These are phyloP conservation scores for Dermochelys coriacea DNA, from an alignment of 2,797 vertebrate species.

Conservation along the genomic window DNA sequence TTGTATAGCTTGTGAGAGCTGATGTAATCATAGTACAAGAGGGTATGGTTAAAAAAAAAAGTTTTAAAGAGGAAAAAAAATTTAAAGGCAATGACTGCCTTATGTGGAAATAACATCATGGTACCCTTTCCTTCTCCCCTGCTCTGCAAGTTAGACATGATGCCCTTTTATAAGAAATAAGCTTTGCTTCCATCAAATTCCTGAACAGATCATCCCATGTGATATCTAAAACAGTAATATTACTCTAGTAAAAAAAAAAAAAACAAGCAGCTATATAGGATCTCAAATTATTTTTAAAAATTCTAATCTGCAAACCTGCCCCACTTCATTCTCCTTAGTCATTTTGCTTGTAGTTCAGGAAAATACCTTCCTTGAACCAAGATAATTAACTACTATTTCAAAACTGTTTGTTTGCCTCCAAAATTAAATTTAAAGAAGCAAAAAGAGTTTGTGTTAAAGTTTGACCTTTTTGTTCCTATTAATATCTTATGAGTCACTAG, in stretches of 20 bases:
- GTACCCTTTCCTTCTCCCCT: neutral
- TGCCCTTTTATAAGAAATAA: neutral
- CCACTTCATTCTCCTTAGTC: neutral
- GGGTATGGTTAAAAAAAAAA: neutral
- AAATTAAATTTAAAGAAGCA: neutral
- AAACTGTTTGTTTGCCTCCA: neutral
- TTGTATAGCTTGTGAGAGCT: neutral
- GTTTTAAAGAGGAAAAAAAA: neutral
- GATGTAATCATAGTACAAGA: neutral
- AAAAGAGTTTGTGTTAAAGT: neutral
- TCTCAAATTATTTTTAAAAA: neutral
- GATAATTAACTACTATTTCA: neutral
- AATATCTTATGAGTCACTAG: neutral
- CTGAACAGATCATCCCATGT: neutral
- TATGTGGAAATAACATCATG: neutral
- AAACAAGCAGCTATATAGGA: neutral
- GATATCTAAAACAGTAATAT: neutral
- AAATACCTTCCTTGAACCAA: neutral
- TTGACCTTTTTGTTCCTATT: neutral
- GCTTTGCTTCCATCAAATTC: neutral
- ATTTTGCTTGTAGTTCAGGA: neutral
- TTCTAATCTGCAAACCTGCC: neutral
- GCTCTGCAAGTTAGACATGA: neutral
- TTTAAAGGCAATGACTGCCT: neutral
- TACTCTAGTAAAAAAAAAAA: neutral